Percentiles rank a stretch among this genome's conserved stretches.
Evolutionary conservation across 2,113 vertebrate genomes (phyloP).

Genomic region (Narcine bancroftii): DNA sequence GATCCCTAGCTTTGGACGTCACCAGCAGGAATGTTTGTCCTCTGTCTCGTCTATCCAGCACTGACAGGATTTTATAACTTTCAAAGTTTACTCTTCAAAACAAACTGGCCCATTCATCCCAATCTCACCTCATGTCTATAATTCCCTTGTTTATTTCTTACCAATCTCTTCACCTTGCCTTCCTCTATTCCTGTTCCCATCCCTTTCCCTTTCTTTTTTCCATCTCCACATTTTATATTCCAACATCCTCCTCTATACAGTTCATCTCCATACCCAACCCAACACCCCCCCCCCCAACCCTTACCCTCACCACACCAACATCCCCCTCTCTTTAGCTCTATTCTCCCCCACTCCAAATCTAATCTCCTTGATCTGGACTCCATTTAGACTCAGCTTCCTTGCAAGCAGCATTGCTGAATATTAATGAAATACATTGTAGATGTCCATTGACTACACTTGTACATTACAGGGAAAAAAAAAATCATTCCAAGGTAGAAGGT

Average conservation of each 20-base stretch:
- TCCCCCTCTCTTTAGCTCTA: not conserved
- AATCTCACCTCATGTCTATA: no score
- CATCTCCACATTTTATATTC: not conserved
- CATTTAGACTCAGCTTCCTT: not conserved
- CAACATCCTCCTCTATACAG: no score
- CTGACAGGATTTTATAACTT: no score
- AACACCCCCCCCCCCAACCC: no score
- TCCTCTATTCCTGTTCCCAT: not conserved
- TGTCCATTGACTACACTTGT: not conserved
- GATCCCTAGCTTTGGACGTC: no score
- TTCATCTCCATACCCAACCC: no score
- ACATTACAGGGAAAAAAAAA: not conserved
- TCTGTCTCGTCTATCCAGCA: no score
- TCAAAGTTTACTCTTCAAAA: no score
- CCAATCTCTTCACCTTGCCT: not conserved
- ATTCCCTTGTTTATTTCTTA: not conserved
- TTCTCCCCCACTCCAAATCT: not conserved
- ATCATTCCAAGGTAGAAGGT: not conserved
- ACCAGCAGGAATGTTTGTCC: no score
- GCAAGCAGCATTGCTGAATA: not conserved
- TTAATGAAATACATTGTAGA: not conserved
- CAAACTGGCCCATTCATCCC: no score
- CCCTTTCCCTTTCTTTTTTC: fast-evolving
- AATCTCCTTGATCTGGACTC: not conserved
- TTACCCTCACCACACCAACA: no score